Evolutionary conservation across 2,797 vertebrate species (phyloP).

Genomic region (Choloepus didactylus): DNA sequence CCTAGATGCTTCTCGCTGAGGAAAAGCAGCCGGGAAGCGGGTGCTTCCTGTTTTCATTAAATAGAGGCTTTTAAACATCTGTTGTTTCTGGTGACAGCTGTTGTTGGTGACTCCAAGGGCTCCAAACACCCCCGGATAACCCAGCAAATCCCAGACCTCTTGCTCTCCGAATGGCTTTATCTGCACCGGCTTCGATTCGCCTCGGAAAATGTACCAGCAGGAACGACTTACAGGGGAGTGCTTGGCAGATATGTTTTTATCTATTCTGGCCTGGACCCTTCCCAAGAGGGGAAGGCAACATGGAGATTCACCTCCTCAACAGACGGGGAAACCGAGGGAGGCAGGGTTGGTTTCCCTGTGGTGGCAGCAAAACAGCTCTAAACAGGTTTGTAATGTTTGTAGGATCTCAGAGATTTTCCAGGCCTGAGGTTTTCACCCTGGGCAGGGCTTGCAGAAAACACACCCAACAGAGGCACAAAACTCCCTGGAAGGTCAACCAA

Average conservation of each 20-base stretch:
- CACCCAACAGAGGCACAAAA: fast-evolving
- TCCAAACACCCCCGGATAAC: background rate
- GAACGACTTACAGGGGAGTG: fast-evolving
- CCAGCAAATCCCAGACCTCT: background rate
- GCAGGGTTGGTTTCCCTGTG: background rate
- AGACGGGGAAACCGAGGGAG: background rate
- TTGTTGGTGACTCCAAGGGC: constrained; percentile 48
- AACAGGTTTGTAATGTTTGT: background rate
- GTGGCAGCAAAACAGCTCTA: background rate
- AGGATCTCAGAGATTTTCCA: background rate
- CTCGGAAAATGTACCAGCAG: fast-evolving
- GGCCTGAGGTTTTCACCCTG: background rate
- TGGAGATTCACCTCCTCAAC: background rate
- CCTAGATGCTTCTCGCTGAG: constrained; percentile 65
- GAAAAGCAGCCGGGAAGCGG: constrained; percentile 70
- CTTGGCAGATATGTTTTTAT: background rate
- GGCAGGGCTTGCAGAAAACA: background rate
- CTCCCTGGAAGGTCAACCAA: background rate
- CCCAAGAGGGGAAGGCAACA: background rate
- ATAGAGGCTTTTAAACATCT: constrained; percentile 77
- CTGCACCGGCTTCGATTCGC: background rate
- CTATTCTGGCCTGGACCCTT: background rate
- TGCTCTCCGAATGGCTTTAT: background rate
- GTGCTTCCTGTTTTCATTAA: constrained; percentile 79
- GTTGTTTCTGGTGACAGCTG: constrained; percentile 73